phyloP scores from a whole-genome alignment of 2,888 invertebrate species.

The Nipponacmea schrenckii region DNA sequence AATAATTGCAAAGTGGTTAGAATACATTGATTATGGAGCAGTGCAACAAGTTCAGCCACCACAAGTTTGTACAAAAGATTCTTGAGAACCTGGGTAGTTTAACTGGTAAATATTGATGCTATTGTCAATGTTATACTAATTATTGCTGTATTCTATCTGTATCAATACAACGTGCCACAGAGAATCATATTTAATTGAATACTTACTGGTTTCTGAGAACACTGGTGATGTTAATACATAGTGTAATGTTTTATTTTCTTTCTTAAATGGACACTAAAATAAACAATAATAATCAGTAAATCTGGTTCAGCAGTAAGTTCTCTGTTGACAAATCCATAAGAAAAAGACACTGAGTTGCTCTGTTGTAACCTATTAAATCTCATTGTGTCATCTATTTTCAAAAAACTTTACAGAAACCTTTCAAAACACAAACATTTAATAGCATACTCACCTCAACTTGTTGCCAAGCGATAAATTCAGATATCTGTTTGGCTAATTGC shows the following conservation, averaged over 20 bases:
- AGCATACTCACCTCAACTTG: constrained; percentile 74
- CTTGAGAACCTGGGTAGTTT: no score
- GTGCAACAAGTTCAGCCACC: no score
- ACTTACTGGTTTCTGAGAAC: constrained; percentile 83
- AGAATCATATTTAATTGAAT: no score
- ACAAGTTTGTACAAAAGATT: no score
- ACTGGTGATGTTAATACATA: constrained; percentile 87
- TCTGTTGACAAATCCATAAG: not conserved
- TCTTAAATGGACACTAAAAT: constrained; percentile 81
- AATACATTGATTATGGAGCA: no score
- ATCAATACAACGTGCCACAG: no score
- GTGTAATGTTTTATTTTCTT: constrained; percentile 79
- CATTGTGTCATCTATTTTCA: no score
- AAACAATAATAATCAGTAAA: constrained; percentile 9
- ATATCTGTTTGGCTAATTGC: constrained; percentile 91
- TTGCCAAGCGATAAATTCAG: constrained; percentile 86
- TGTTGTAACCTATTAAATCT: not conserved
- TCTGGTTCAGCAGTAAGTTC: not conserved
- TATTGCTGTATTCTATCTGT: no score
- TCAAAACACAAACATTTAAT: constrained; percentile 12
- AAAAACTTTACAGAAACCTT: not conserved
- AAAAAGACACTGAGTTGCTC: not conserved
- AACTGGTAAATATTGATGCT: no score
- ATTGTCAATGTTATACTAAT: no score
- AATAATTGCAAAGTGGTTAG: no score